Evolutionary conservation across 2,888 invertebrate genomes (phyloP).

Genomic region (Leptogaster cylindrica): DNA sequence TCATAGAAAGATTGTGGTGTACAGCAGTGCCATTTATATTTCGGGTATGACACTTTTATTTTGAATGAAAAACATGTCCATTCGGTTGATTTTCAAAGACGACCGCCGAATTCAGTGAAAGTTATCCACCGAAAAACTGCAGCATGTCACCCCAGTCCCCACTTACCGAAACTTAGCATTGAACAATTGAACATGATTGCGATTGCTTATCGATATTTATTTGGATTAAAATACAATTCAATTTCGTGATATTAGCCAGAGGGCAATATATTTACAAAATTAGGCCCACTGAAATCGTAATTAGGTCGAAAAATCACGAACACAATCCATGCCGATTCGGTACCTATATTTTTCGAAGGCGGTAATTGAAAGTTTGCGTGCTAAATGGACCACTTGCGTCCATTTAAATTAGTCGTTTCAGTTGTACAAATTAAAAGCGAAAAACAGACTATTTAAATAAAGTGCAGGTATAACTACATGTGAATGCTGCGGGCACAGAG

Average conservation of each 20-base stretch:
- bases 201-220: too few relatives aligned
- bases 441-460: neutral
- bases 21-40: too few relatives aligned
- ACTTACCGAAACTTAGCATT: too few relatives aligned
- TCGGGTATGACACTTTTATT: too few relatives aligned
- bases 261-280: constrained; percentile 10
- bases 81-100: too few relatives aligned
- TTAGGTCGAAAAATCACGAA: constrained; percentile 2
- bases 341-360: constrained; percentile 4
- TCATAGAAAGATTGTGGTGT: too few relatives aligned
- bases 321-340: neutral
- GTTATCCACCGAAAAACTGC: too few relatives aligned
- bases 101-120: too few relatives aligned
- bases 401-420: constrained; percentile 17
- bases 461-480: neutral
- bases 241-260: neutral
- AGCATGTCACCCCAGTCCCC: too few relatives aligned
- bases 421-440: constrained; percentile 22
- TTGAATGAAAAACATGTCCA: too few relatives aligned
- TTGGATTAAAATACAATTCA: too few relatives aligned
- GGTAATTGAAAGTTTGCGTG: constrained; percentile 25
- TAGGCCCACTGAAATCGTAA: neutral
- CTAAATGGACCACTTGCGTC: constrained; percentile 5
- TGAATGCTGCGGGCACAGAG: neutral
- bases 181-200: too few relatives aligned